phyloP scores from a whole-genome alignment of 2,113 vertebrate species.

The Chloroceryle aenea region DNA sequence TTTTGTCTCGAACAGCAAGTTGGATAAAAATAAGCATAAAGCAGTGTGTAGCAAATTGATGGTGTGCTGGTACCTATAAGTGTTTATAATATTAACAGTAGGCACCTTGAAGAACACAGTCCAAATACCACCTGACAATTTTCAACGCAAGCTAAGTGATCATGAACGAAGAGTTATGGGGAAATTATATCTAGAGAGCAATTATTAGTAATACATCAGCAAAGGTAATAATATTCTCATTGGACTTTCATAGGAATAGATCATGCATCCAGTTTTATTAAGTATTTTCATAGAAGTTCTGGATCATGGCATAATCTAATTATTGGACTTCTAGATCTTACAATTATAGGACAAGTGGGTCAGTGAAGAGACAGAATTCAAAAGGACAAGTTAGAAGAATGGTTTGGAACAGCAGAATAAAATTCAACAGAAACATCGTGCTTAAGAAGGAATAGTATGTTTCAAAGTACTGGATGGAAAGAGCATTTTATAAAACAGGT shows the following conservation, averaged over 20 bases:
- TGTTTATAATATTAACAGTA: neutral
- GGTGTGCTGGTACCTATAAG: neutral
- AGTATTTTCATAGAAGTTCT: neutral
- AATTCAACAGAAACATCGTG: neutral
- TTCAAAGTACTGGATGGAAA: neutral
- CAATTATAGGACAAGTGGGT: neutral
- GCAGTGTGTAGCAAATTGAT: neutral
- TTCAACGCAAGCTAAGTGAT: neutral
- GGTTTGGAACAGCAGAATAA: neutral
- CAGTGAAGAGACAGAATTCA: neutral
- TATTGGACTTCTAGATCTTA: neutral
- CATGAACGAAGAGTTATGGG: rapidly evolving
- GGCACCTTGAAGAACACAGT: neutral
- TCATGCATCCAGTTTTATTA: neutral
- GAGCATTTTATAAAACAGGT: neutral
- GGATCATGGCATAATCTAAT: neutral
- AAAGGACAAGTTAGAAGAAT: neutral
- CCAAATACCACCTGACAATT: neutral
- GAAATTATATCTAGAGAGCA: neutral
- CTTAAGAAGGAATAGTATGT: neutral
- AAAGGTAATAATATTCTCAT: neutral
- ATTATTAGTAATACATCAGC: neutral
- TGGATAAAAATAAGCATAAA: neutral
- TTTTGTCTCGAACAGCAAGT: neutral
- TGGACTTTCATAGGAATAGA: neutral